Percentiles rank a stretch among this genome's conserved stretches.
phyloP scores from a whole-genome alignment of 2,797 vertebrate species.

The Crocodylus rhombifer region DNA sequence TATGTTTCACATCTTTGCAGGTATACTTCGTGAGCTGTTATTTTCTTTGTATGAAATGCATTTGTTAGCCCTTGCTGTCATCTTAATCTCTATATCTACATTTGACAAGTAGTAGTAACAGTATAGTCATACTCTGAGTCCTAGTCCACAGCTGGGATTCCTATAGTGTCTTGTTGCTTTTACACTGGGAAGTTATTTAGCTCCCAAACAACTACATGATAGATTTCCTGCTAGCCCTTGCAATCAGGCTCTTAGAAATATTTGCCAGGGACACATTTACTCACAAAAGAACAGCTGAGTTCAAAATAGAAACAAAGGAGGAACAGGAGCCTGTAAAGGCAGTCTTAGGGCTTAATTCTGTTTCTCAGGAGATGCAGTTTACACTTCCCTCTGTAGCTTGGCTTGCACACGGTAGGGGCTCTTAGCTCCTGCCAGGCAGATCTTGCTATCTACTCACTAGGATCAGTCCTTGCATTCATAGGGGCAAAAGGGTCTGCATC shows the following conservation, averaged over 20 bases:
- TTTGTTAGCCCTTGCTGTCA: neutral
- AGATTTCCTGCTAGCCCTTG: neutral
- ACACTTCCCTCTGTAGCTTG: neutral
- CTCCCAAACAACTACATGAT: neutral
- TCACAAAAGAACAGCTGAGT: neutral
- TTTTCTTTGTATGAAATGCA: neutral
- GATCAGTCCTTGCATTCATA: neutral
- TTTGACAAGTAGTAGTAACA: neutral
- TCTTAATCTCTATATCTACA: neutral
- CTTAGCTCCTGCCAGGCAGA: neutral
- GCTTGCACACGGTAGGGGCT: neutral
- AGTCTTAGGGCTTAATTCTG: accelerated
- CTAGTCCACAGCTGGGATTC: too few relatives aligned
- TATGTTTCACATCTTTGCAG: neutral
- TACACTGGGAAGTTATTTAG: accelerated
- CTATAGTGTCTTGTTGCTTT: neutral
- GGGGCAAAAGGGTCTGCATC: neutral
- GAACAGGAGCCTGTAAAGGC: accelerated
- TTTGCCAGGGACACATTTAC: neutral
- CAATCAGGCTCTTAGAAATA: neutral
- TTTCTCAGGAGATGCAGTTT: neutral
- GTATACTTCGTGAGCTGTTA: neutral
- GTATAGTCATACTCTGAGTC: neutral
- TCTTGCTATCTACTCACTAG: neutral
- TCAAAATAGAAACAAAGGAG: neutral